Evolutionary conservation across 2,797 vertebrate genomes (phyloP).

Genomic region (Echiichthys vipera): DNA sequence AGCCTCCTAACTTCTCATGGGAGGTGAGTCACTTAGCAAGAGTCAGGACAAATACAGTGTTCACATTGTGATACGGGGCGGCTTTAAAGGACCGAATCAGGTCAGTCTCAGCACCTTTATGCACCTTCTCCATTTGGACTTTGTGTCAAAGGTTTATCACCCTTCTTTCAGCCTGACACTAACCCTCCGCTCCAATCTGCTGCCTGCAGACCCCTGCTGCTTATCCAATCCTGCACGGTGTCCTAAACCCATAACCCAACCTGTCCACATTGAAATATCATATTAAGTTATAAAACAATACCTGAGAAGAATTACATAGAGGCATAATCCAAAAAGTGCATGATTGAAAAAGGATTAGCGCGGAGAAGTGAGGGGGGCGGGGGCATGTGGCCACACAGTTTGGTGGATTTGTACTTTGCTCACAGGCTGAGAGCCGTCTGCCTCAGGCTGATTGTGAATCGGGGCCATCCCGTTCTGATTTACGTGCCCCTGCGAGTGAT

Average conservation of each 20-base stretch:
- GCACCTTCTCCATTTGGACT: constrained; percentile 65
- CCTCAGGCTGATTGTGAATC: constrained; percentile 75
- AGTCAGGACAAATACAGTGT: constrained; percentile 4
- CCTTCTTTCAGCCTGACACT: constrained; percentile 56
- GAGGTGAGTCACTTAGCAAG: constrained; percentile 9
- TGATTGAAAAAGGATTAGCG: constrained; percentile 86
- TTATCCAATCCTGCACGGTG: constrained; percentile 71
- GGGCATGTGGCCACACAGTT: constrained; percentile 46
- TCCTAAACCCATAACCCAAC: constrained; percentile 70
- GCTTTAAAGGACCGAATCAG: constrained; percentile 41
- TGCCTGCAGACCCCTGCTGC: constrained; percentile 57
- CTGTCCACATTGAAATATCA: constrained; percentile 80
- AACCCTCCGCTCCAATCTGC: constrained; percentile 66
- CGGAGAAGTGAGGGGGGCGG: not conserved
- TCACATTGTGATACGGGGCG: constrained; percentile 1
- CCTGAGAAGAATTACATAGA: constrained; percentile 81
- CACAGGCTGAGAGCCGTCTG: constrained; percentile 62
- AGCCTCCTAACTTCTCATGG: not conserved
- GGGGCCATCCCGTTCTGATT: constrained; percentile 70
- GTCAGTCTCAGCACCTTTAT: constrained; percentile 49
- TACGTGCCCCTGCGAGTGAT: constrained; percentile 69
- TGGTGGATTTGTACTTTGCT: constrained; percentile 76
- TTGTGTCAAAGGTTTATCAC: constrained; percentile 61
- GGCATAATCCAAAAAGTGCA: constrained; percentile 83
- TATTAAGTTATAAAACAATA: constrained; percentile 84